These are phyloP conservation scores for Chiloscyllium punctatum DNA, from an alignment of 2,797 vertebrate species.

Conservation along the genomic window DNA sequence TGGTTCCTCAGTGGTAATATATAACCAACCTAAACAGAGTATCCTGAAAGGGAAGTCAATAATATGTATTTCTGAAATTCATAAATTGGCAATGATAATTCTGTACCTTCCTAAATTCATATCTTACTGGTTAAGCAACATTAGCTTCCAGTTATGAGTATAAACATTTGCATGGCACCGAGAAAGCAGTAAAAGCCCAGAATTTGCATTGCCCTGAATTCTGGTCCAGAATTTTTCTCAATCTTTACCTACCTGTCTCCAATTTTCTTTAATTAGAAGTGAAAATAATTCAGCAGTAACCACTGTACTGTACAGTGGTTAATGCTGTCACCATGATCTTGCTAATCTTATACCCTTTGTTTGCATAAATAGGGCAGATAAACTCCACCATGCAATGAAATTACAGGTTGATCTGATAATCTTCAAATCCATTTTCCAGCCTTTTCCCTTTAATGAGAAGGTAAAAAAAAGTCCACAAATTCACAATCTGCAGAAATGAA, in stretches of 20 bases:
- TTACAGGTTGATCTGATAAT: no score
- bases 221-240: no score
- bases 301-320: background rate
- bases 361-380: background rate
- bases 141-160: background rate
- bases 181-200: background rate
- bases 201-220: background rate
- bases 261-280: background rate
- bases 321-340: background rate
- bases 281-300: background rate
- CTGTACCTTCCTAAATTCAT: slow-evolving; percentile 38
- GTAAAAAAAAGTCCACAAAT: no score
- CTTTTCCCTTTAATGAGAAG: no score
- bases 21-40: slow-evolving; percentile 40
- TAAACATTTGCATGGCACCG: background rate
- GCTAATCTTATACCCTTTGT: background rate
- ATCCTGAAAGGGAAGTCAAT: slow-evolving; percentile 45
- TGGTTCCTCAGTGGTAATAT: background rate
- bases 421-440: no score
- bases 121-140: slow-evolving; percentile 37
- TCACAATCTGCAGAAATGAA: no score
- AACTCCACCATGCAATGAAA: no score
- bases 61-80: slow-evolving; percentile 41
- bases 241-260: background rate
- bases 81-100: slow-evolving; percentile 40